Evolutionary conservation across 1,140 invertebrate genomes (phyloP).

Genomic region (Bombus cullumanus): DNA sequence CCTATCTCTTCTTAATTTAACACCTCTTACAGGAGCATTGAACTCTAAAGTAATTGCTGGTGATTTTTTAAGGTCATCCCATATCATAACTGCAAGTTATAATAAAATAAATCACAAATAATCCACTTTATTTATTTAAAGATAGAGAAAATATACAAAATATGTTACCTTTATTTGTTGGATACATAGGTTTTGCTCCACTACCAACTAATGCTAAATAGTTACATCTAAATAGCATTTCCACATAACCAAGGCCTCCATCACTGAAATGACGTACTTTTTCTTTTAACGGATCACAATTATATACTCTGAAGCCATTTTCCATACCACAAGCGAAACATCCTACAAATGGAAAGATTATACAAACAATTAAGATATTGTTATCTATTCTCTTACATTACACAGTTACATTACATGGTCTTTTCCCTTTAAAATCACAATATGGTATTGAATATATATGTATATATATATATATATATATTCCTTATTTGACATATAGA

Average conservation of each 20-base stretch:
- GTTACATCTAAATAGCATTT: conserved; percentile 99
- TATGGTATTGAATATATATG: conserved; percentile 9
- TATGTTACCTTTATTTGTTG: conserved; percentile 92
- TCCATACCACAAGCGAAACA: conserved; percentile 99
- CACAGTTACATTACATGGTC: not conserved
- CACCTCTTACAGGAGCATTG: conserved; percentile 94
- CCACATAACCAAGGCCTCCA: conserved; percentile 96
- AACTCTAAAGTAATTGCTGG: conserved; percentile 97
- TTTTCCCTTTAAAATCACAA: conserved; percentile 33
- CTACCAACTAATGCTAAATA: conserved; percentile 98
- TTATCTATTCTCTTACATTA: conserved; percentile 46
- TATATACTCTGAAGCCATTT: conserved; percentile 98
- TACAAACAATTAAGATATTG: conserved; percentile 46
- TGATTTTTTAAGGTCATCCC: conserved; percentile 98
- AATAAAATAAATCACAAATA: conserved; percentile 38
- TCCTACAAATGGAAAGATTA: conserved; percentile 85
- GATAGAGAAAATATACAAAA: conserved; percentile 12
- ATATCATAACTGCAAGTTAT: conserved; percentile 92
- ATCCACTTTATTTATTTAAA: not conserved
- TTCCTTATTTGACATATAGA: not conserved
- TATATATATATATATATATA: not conserved
- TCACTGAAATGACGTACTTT: conserved; percentile 96
- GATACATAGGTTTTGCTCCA: conserved; percentile 95
- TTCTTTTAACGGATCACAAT: conserved; percentile 98
- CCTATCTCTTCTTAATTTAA: conserved; percentile 95